A percentile compares a stretch with the other conserved stretches of the same genome.
phyloP scores from a whole-genome alignment of 37 sponge, comb jelly and placozoan genomes.

The Amphimedon queenslandica region DNA sequence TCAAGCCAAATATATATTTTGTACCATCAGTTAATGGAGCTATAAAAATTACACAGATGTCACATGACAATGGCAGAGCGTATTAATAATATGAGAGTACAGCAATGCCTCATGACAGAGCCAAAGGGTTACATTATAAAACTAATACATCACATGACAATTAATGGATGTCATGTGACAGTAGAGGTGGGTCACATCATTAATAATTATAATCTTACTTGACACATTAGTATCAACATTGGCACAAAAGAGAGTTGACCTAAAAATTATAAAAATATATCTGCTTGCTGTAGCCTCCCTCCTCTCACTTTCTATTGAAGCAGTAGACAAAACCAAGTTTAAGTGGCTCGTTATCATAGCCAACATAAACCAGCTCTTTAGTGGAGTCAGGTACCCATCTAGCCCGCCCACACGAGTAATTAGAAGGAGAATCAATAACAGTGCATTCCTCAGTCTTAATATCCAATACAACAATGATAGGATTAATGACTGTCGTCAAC shows the following conservation, averaged over 20 bases:
- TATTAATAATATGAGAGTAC: too few species aligned
- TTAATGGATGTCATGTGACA: too few species aligned
- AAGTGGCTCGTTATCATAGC: conserved; percentile 73
- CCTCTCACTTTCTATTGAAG: conserved; percentile 54
- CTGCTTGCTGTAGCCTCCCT: not conserved
- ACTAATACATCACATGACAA: too few species aligned
- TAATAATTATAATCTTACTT: conserved; percentile 36
- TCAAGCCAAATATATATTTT: conserved; percentile 26
- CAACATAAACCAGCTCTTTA: conserved; percentile 68
- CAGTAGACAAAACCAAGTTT: conserved; percentile 79
- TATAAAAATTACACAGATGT: conserved; percentile 5
- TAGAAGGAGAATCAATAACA: conserved; percentile 21
- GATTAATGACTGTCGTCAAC: conserved; percentile 42
- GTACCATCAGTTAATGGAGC: conserved; percentile 32
- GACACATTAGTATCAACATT: conserved; percentile 22
- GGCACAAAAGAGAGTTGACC: conserved; percentile 63
- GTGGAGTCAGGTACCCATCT: conserved; percentile 44
- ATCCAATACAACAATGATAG: conserved; percentile 72
- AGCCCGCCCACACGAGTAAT: conserved; percentile 58
- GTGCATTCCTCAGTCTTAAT: conserved; percentile 41
- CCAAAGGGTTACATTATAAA: too few species aligned
- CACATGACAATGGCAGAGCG: too few species aligned
- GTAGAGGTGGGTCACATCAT: too few species aligned
- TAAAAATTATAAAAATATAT: conserved; percentile 7
- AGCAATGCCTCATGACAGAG: too few species aligned